Evolutionary conservation across 2,888 invertebrate genomes (phyloP).

Genomic region (Cremastinae sp.): DNA sequence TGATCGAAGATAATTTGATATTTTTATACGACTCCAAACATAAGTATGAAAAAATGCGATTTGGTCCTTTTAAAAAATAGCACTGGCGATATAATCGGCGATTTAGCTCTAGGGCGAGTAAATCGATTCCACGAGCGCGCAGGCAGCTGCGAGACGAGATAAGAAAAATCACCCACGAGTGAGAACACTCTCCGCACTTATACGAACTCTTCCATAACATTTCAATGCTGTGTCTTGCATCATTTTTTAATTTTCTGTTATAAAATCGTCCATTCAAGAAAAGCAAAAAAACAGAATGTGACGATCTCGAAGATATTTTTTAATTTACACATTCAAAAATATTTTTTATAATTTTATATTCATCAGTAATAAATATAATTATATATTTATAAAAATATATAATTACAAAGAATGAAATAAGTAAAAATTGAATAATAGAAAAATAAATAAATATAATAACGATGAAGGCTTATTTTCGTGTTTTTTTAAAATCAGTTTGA

Average conservation of each 20-base stretch:
- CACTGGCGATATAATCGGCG: conserved; percentile 63
- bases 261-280: conserved; percentile 30
- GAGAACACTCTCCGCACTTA: conserved; percentile 37
- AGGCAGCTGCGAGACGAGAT: conserved; percentile 73
- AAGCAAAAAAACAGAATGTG: too few relatives aligned
- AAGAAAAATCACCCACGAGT: conserved; percentile 65
- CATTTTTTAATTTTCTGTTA: not conserved
- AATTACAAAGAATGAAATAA: too few relatives aligned
- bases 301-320: too few relatives aligned
- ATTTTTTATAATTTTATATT: too few relatives aligned
- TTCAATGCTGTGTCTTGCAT: not conserved
- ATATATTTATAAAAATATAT: too few relatives aligned
- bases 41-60: conserved; percentile 6
- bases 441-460: too few relatives aligned
- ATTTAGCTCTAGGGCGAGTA: conserved; percentile 72
- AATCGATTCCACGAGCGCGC: conserved; percentile 72
- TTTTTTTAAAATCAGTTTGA: conserved; percentile 20
- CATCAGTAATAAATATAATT: too few relatives aligned
- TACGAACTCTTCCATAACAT: conserved; percentile 28
- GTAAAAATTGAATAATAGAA: too few relatives aligned
- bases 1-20: not conserved
- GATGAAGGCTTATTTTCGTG: conserved; percentile 1
- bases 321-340: too few relatives aligned
- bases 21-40: not conserved
- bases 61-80: conserved; percentile 42